Evolutionary conservation across 1,140 invertebrate species (phyloP).

Genomic region (Drosophila azteca): DNA sequence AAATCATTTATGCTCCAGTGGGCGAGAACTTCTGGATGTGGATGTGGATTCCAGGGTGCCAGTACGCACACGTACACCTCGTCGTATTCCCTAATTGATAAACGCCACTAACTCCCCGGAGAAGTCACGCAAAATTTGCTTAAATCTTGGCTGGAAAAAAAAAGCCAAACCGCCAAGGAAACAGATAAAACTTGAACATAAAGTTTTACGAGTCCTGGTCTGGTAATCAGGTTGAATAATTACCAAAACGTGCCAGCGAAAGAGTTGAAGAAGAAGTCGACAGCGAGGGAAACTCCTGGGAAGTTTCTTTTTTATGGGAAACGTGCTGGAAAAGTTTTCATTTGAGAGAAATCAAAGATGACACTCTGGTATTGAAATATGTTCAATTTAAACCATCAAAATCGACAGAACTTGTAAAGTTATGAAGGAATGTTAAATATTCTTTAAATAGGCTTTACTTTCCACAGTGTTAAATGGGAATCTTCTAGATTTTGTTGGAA

Average conservation of each 20-base stretch:
- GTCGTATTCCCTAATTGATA: constrained; percentile 66
- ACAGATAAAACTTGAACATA: constrained; percentile 65
- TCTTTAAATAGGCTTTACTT: no score
- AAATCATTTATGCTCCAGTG: constrained; percentile 79
- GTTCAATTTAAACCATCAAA: no score
- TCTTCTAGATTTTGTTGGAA: no score
- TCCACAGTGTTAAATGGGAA: no score
- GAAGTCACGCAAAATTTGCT: constrained; percentile 65
- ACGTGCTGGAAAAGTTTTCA: neutral
- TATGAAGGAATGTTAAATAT: no score
- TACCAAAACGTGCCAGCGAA: constrained; percentile 58
- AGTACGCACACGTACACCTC: constrained; percentile 47
- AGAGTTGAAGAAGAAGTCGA: constrained; percentile 5
- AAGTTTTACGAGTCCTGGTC: constrained; percentile 59
- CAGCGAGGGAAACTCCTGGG: no score
- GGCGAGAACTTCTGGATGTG: constrained; percentile 26
- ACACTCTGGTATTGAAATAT: no score
- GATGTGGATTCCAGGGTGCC: no score
- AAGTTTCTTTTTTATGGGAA: no score
- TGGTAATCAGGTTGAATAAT: constrained; percentile 77
- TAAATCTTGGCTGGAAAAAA: constrained; percentile 66
- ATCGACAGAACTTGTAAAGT: no score
- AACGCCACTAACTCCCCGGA: constrained; percentile 26
- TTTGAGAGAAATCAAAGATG: neutral
- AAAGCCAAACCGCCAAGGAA: constrained; percentile 43